A percentile compares a stretch with the other conserved stretches of the same genome.
These are phyloP conservation scores for Xenopus petersii DNA, from an alignment of 2,797 vertebrate species.

Conservation along the genomic window DNA sequence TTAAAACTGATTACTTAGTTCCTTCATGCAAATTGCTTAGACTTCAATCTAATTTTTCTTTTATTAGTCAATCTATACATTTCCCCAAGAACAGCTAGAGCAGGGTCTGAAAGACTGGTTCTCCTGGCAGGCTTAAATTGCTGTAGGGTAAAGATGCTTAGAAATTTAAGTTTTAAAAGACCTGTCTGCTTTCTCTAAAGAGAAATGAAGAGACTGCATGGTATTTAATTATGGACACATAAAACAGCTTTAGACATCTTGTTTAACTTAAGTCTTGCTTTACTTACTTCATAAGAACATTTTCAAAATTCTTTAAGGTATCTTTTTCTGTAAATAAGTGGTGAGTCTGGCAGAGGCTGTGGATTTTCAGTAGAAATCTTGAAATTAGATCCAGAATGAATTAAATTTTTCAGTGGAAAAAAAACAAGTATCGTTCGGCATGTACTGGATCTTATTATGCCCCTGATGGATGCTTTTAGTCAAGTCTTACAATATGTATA, in stretches of 20 bases:
- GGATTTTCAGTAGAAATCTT: too few relatives aligned
- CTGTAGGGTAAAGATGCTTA: conserved; percentile 7
- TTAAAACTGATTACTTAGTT: conserved; percentile 19
- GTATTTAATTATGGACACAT: conserved; percentile 36
- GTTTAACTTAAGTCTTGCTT: conserved; percentile 11
- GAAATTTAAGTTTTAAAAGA: conserved; percentile 7
- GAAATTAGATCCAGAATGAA: too few relatives aligned
- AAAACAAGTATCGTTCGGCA: too few relatives aligned
- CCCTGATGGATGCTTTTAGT: too few relatives aligned
- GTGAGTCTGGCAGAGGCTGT: background rate
- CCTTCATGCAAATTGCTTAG: conserved; percentile 26
- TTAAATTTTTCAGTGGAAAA: too few relatives aligned
- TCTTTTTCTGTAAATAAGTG: conserved; percentile 23
- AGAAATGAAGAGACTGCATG: conserved; percentile 1
- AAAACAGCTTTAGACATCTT: conserved; percentile 23
- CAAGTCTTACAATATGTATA: too few relatives aligned
- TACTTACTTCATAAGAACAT: conserved; percentile 22
- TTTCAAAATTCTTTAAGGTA: conserved; percentile 36
- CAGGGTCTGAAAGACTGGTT: background rate
- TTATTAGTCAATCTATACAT: conserved; percentile 19
- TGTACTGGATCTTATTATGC: too few relatives aligned
- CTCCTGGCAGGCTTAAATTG: too few relatives aligned
- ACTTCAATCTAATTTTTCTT: background rate
- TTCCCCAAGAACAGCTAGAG: conserved; percentile 7
- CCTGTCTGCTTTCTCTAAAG: conserved; percentile 12